Base-by-base conservation (phyloP, 2,888 invertebrate genomes). In the Leptothorax acervorum region DNA sequence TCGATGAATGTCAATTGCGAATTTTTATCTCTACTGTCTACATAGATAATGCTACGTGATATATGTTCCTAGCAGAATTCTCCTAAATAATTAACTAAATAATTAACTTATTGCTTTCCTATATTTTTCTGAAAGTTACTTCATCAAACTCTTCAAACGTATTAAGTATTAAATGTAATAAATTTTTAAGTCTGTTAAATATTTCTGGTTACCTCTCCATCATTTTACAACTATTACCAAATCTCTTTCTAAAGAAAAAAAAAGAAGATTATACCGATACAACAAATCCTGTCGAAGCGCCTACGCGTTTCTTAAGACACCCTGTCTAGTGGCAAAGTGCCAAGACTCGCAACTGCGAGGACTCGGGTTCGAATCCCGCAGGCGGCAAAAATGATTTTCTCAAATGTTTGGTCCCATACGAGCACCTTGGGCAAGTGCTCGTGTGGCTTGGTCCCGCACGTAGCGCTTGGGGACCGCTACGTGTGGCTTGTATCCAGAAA, bases 1-100 rank as follows among this genome's bases (percentile, higher is more conserved):
- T 23, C 23, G 23, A 23, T 23, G 23, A 23, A 23, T n/a, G 35
- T 55, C 39, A 45, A 11, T 62, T 5, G 35, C 18, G 8, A 74
- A 74, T 62, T 62, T 57, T 74, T 62, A 62, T 71, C 55, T 71
- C 3, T 42, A 55, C 12, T n/a, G 23, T 42, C 55, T 57, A 28
- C 18, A 18, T 39, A 35, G 15, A 74, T 74, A 75, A 62, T 45
- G 12, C 6, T 15, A 8, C 35, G n/a, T 57, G 28, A 74, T 73
- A 35, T 35, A 75, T 62, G 15, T 75, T 35, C 1, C 4, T 57
- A 6, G 2, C 39, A 28, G 42, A 23, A 28, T 42, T 60, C 4
- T 63, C 6, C 45, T 62, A 23, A 23, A 23, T 23, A 23, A 23
- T 23, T 23, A 23, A 23, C 23, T 23, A 23, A 23, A 23, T 23